Evolutionary conservation across 1,140 invertebrate species (phyloP), one percentile per base, ranked within the genome.

Genomic region (Trinorchestia longiramus): DNA sequence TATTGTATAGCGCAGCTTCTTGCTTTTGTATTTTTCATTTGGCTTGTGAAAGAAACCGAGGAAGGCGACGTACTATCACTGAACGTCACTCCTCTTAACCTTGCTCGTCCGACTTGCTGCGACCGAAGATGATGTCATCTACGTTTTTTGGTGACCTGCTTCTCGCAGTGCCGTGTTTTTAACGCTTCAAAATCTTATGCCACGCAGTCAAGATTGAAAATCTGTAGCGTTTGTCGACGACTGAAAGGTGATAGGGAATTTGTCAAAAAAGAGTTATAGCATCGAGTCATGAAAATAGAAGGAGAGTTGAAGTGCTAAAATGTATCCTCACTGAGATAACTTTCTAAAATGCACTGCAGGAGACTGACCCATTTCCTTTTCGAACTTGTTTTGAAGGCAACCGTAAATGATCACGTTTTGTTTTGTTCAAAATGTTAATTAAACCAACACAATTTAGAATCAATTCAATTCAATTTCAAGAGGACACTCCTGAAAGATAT

Each of bases 51-150:
- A 77, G 62, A 77, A 11, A 36, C 62, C 62, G 28, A 77, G 62
- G 62, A 77, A 77, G 62, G 62, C 62, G 62, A 77, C 62, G 62
- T 77, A 77, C 62, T 77, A 77, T 77, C 62, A 77, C 62, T 77
- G 62, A 77, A 77, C 62, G 62, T 77, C 62, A 11, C 62, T 77
- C 62, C 62, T 77, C 62, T 77, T 77, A 77, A 77, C 62, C 62
- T 77, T 77, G 62, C 62, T 77, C 62, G 62, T 36, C 1, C 15
- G 62, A 77, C 62, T 77, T 77, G 62, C 62, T 23, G 62, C 62
- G 36, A 77, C 62, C 62, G 62, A 77, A 77, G 62, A 77, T 77
- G 62, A 77, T 77, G 62, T 77, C 62, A 77, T 36, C 62, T 77
- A 23, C 62, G 62, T 77, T 77, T 77, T n/a, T 77, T 77, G 62